A percentile compares a stretch with the other conserved stretches of the same genome.
phyloP scores from a whole-genome alignment of 2,797 vertebrate genomes.

The Vespertilio murinus region DNA sequence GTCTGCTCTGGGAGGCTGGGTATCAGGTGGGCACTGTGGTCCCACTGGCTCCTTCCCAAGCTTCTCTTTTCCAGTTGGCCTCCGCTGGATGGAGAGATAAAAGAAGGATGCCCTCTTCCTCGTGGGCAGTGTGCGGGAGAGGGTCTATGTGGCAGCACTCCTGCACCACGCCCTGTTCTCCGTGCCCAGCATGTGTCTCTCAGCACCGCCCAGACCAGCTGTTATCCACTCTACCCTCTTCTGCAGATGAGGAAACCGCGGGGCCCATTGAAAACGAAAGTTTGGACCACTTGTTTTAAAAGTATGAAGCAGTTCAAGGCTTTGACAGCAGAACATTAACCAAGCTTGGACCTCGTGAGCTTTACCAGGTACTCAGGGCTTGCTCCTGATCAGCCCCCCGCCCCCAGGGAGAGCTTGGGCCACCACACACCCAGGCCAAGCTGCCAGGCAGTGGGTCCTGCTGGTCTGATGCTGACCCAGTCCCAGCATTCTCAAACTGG shows the following conservation, averaged over 20 bases:
- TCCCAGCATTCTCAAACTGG: neutral
- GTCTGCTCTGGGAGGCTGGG: neutral
- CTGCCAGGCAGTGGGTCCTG: too few species aligned
- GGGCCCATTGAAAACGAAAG: neutral
- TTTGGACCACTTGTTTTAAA: neutral
- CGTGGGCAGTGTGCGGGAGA: rapidly evolving
- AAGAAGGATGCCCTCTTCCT: neutral
- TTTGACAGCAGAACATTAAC: neutral
- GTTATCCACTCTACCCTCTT: too few species aligned
- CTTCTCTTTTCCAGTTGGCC: too few species aligned
- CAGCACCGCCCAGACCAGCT: rapidly evolving
- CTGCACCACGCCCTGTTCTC: neutral
- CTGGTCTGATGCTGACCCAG: neutral
- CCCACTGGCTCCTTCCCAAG: neutral
- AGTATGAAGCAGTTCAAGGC: neutral
- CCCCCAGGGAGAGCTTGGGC: neutral
- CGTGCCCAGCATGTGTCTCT: rapidly evolving
- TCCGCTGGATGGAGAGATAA: neutral
- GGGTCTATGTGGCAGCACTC: rapidly evolving
- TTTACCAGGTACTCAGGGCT: neutral
- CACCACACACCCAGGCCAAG: neutral
- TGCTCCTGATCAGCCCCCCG: neutral
- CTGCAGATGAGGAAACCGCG: neutral
- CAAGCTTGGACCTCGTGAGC: neutral
- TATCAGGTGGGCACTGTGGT: neutral